Evolutionary conservation across 1,140 invertebrate species (phyloP).

Genomic region (Drosophila tropicalis): DNA sequence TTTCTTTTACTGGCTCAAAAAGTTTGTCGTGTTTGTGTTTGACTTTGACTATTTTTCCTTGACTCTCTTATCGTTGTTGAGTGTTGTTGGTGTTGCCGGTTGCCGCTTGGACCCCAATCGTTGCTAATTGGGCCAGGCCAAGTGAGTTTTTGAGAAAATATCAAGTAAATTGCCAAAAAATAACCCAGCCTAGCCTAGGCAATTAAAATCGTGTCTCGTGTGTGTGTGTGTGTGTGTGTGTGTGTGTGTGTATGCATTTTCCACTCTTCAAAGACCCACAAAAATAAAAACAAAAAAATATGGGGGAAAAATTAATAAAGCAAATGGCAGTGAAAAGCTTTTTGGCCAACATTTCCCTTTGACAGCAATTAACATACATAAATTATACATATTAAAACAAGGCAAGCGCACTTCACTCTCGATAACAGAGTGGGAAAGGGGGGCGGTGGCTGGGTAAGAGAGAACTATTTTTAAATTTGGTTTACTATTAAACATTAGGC

Average conservation of each 20-base stretch:
- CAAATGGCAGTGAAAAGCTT: constrained; percentile 2
- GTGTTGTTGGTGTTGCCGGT: background rate
- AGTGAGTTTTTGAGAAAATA: constrained; percentile 11
- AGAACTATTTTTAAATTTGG: too few relatives aligned
- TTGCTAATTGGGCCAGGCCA: constrained; percentile 28
- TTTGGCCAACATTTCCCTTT: constrained; percentile 1
- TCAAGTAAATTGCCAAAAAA: constrained; percentile 27
- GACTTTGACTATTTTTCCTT: constrained; percentile 21
- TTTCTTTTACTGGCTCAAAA: constrained; percentile 12
- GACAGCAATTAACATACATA: constrained; percentile 14
- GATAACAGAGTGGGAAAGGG: too few relatives aligned
- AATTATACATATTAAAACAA: constrained; percentile 7
- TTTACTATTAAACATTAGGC: background rate
- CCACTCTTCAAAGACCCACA: background rate
- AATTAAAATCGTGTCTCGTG: constrained; percentile 16
- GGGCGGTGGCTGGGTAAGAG: too few relatives aligned
- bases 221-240: background rate
- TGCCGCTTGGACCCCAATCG: constrained; percentile 9
- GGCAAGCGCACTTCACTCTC: constrained; percentile 9
- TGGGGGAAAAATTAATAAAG: constrained; percentile 6
- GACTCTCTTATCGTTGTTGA: constrained; percentile 9
- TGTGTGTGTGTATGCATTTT: background rate
- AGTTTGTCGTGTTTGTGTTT: constrained; percentile 22
- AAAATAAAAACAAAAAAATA: constrained; percentile 23
- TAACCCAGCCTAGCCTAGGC: background rate